Percentiles rank a stretch among this genome's conserved stretches.
These are phyloP conservation scores for Sus scrofa DNA, from an alignment of 2,113 vertebrate genomes.

Conservation along the genomic window T2T-Sscrofa CM000829.6:36388001-36388500, in stretches of 20 bases:
- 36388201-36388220: neutral
- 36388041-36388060: constrained; percentile 11
- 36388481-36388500: neutral
- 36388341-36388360: neutral
- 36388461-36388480: neutral
- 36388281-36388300: neutral
- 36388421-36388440: neutral
- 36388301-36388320: constrained; percentile 25
- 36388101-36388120: constrained; percentile 6
- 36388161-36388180: neutral
- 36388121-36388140: neutral
- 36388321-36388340: neutral
- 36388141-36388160: neutral
- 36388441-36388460: neutral
- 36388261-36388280: neutral
- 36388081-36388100: constrained; percentile 12
- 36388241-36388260: neutral
- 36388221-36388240: neutral
- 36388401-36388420: neutral
- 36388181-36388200: neutral
- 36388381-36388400: neutral
- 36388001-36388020: neutral
- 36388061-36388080: neutral
- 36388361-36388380: neutral
- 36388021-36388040: neutral